A percentile compares a stretch with the other conserved stretches of the same genome.
These are phyloP conservation scores for Cettia cetti DNA, from an alignment of 2,113 vertebrate genomes.

Conservation along the genomic window DNA sequence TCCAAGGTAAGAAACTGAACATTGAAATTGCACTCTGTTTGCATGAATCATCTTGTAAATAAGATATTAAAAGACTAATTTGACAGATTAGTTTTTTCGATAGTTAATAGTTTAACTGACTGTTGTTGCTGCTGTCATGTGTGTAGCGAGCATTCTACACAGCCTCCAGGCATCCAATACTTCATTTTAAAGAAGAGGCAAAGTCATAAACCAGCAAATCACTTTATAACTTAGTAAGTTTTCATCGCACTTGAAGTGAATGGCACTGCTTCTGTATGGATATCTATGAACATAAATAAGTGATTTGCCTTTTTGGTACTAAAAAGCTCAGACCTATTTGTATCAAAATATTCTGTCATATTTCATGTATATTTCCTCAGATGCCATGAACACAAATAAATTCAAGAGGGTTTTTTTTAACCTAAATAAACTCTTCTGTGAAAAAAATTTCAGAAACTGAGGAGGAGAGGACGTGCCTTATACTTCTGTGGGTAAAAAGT, in stretches of 20 bases:
- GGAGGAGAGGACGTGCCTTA: background rate
- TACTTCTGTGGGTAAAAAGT: background rate
- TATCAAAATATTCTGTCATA: background rate
- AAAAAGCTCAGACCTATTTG: background rate
- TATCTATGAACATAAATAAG: background rate
- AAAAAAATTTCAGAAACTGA: background rate
- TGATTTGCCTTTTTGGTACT: background rate
- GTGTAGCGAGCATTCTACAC: background rate
- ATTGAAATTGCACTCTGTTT: slow-evolving; percentile 24
- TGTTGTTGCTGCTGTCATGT: background rate
- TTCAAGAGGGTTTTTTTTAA: background rate
- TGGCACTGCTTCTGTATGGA: background rate
- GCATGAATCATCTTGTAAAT: slow-evolving; percentile 30
- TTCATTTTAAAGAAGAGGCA: background rate
- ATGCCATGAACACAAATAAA: background rate
- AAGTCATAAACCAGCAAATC: background rate
- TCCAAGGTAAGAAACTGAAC: slow-evolving; percentile 21
- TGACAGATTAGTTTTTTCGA: slow-evolving; percentile 40
- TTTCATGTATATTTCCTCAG: background rate
- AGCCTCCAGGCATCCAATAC: background rate
- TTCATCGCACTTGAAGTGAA: background rate
- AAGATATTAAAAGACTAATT: background rate
- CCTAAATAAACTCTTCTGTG: background rate
- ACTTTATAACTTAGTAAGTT: background rate
- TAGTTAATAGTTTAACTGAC: background rate